phyloP scores from a whole-genome alignment of 2,113 vertebrate genomes.

The Piprites chloris region DNA sequence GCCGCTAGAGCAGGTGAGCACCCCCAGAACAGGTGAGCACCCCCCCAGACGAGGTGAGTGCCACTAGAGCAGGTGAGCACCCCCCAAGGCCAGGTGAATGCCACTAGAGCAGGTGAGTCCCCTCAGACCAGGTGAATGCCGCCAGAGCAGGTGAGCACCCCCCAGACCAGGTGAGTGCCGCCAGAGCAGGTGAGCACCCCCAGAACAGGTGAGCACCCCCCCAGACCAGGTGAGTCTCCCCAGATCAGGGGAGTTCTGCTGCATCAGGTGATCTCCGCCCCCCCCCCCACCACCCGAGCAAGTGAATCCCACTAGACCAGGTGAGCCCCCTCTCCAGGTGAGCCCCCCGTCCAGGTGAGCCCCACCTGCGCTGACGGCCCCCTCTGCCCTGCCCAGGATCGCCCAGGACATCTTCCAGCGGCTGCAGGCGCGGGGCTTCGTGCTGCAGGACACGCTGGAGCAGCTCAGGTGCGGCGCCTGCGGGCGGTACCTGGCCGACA shows the following conservation, averaged over 20 bases:
- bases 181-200: background rate
- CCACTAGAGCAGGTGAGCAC: background rate
- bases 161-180: background rate
- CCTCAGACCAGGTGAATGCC: no score
- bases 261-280: background rate
- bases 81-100: no score
- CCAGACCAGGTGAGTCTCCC: background rate
- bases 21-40: no score
- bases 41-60: no score
- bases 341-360: background rate
- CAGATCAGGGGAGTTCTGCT: background rate
- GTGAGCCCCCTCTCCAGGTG: background rate
- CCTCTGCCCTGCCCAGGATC: constrained; percentile 72
- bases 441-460: constrained; percentile 86
- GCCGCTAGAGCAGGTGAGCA: no score
- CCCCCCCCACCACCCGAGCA: no score
- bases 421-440: constrained; percentile 77
- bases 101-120: background rate
- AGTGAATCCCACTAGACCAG: no score
- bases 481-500: constrained; percentile 89
- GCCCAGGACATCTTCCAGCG: constrained; percentile 92
- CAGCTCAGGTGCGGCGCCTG: constrained; percentile 88
- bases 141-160: background rate
- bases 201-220: no score
- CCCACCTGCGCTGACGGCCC: background rate